A percentile compares a stretch with the other conserved stretches of the same genome.
phyloP scores from a whole-genome alignment of 1,140 invertebrate genomes.

The Plutomurus gul region DNA sequence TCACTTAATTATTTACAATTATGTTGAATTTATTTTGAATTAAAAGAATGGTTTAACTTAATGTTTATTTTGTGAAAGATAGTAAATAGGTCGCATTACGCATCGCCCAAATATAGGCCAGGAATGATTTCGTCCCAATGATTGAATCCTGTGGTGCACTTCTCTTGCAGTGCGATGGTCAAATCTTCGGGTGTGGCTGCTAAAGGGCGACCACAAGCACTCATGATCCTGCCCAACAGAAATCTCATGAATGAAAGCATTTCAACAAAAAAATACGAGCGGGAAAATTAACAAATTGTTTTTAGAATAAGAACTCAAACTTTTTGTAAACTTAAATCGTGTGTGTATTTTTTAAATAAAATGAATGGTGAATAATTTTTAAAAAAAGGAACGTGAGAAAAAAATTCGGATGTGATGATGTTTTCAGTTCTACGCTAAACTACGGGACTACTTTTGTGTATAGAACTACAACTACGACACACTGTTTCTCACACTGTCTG shows the following conservation, averaged over 20 bases:
- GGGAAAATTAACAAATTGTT: no score
- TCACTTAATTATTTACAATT: constrained; percentile 29
- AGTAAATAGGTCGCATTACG: background rate
- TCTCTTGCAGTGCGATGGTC: constrained; percentile 22
- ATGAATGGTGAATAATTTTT: no score
- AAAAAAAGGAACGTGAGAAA: no score
- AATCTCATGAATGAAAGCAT: constrained; percentile 16
- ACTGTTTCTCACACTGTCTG: no score
- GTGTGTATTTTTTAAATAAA: no score
- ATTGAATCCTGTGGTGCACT: constrained; percentile 14
- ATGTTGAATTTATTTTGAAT: background rate
- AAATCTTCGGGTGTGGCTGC: constrained; percentile 5
- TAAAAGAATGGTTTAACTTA: background rate
- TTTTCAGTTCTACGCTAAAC: no score
- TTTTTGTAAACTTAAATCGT: no score
- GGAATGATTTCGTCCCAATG: constrained; percentile 16
- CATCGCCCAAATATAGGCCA: background rate
- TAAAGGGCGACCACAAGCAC: background rate
- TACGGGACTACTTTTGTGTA: no score
- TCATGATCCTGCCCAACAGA: constrained; percentile 7
- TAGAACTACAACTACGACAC: no score
- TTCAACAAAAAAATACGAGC: no score
- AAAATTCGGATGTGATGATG: no score
- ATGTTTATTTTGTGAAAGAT: background rate
- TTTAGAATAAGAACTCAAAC: no score